Base-by-base conservation (phyloP, 2,888 invertebrate species). In the Lycocerus yunnanus region DNA sequence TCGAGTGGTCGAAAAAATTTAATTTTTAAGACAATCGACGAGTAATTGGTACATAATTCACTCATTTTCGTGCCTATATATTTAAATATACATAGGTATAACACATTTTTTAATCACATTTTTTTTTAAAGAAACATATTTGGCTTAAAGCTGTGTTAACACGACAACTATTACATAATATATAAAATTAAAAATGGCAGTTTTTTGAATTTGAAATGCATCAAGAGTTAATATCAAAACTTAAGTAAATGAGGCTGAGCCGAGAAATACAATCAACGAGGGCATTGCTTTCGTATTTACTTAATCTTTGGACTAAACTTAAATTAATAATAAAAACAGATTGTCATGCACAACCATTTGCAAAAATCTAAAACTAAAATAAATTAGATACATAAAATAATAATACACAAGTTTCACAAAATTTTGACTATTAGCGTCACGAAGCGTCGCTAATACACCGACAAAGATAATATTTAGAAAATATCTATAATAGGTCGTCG, bases 401-500 rank as follows among this genome's bases (percentile, higher is more conserved):
- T 10, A 27, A 13, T 43, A 43, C 43, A 6, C 11, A 43, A n/a
- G 43, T 43, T 43, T 43, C n/a, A 43, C n/a, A 43, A 43, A 43
- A 43, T n/a, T 43, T 43, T 43, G 43, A 43, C 43, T 43, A 43
- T 43, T 43, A 43, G 43, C 43, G n/a, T 43, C 6, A 43, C 13
- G 27, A 27, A 27, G 27, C 27, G 27, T 27, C 27, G 43, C 43
- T n/a, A 43, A 43, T 43, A 43, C 43, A 43, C n/a, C 43, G 43
- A 43, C 43, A 43, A 43, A n/a, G 43, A 43, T 43, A 43, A 43
- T 43, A 43, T 43, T 43, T 43, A 43, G 43, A 43, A 16, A 60
- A 16, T 70, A 58, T 73, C 83, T 81, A 87, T 71, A 87, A 83
- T 79, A 87, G 82, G 79, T 87, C 86, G 78, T 86, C 84, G 78